Evolutionary conservation across 2,113 vertebrate species (phyloP), one percentile per base, ranked within the genome.

Genomic region (Okapia johnstoni): DNA sequence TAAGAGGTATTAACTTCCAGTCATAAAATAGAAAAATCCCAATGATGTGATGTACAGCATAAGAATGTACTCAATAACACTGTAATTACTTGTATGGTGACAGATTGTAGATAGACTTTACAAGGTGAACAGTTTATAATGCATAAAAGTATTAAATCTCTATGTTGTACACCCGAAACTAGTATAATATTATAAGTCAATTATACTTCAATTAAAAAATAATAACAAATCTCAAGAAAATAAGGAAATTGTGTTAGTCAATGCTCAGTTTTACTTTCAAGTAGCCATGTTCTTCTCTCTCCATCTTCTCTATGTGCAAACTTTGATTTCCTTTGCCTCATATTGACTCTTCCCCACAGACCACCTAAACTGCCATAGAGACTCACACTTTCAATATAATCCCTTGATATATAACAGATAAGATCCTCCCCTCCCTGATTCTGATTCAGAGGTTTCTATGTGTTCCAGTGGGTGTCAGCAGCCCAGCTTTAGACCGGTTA

Each of bases 351-450:
- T 16, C 70, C 66, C 66, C 87, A 43, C 40, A 66, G 66, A 25
- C 52, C 36, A 55, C 52, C 30, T 54, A 4, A 30, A 89, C 12
- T 16, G 5, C 28, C 9, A 40, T 43, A 46, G 26, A 76, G 36
- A 89, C 12, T 76, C 48, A 21, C 26, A 73, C 25, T 54, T 30
- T 36, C 50, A 55, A 55, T 52, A 9, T 14, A 43, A 73, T 1
- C 1, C 50, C 7, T 14, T 0, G 0, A 23, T 30, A 57, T 57
- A 43, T 46, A 33, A 55, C 4, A 46, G 52, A 28, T 15, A 33
- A 89, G 15, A 10, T 46, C 66, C 66, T 46, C 33, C 36, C 87
- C 28, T 57, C 87, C 21, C 21, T 14, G 66, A 57, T 46, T 73
- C 50, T 13, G 40, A 52, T 40, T 40, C 48, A 19, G 33, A 28